Conservation (phyloP, 2,888 invertebrate genomes). For the Cremastinae sp. region DNA sequence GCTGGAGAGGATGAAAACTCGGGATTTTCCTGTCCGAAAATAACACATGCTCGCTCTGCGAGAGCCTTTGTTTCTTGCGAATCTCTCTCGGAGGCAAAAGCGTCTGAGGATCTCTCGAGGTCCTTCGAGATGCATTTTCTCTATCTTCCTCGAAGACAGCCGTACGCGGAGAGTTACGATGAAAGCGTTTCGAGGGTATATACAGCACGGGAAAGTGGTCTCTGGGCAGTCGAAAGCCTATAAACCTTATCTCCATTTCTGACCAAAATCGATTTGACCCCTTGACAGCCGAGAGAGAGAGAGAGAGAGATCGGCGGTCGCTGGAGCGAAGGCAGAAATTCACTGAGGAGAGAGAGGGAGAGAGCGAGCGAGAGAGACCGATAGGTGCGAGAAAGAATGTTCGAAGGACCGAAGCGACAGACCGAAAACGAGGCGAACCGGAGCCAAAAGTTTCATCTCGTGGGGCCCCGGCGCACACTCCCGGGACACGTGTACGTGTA, state of each 20-base stretch:
- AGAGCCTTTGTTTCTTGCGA: not conserved
- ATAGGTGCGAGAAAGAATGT: conserved; percentile 56
- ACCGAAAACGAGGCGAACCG: conserved; percentile 48
- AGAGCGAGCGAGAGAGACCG: conserved; percentile 25
- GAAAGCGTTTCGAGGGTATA: conserved; percentile 43
- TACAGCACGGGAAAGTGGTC: conserved; percentile 36
- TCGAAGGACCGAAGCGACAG: conserved; percentile 52
- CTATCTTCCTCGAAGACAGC: conserved; percentile 28
- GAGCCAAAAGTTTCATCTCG: conserved; percentile 46
- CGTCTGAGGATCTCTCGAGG: not conserved
- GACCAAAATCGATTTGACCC: conserved; percentile 77
- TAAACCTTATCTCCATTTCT: conserved; percentile 76
- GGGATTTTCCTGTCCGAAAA: no score
- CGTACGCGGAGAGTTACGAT: conserved; percentile 49
- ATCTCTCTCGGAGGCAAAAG: conserved; percentile 6
- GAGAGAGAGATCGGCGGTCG: conserved; percentile 56
- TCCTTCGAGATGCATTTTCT: not conserved
- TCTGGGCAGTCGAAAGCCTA: conserved; percentile 64
- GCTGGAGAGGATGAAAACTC: no score
- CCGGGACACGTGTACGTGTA: conserved; percentile 36
- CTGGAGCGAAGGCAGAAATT: conserved; percentile 51
- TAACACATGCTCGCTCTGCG: no score
- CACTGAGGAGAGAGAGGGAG: conserved; percentile 24
- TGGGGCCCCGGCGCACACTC: conserved; percentile 35
- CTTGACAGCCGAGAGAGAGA: conserved; percentile 61